These are phyloP conservation scores for Sussaba pulchella DNA, from an alignment of 2,888 invertebrate genomes.

Conservation along the genomic window DNA sequence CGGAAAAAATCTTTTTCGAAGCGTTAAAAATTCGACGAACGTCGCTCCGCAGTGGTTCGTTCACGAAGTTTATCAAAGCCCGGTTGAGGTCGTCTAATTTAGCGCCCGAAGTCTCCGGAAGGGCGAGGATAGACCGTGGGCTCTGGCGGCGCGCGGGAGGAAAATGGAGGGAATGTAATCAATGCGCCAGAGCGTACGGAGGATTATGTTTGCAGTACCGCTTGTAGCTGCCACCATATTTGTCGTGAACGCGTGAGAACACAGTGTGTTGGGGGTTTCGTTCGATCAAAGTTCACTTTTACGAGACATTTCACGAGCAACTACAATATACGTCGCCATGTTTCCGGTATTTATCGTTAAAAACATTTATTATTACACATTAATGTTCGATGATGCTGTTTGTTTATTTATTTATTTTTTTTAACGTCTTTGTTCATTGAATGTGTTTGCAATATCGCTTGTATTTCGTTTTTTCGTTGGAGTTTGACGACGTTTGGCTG, in stretches of 20 bases:
- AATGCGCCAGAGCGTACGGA: conserved; percentile 29
- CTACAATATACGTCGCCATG: conserved; percentile 6
- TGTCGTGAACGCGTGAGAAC: conserved; percentile 27
- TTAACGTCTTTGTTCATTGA: conserved; percentile 12
- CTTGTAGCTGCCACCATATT: conserved; percentile 32
- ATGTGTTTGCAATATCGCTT: not conserved
- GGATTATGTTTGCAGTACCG: conserved; percentile 36
- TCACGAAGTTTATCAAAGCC: too few relatives aligned
- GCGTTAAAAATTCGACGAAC: too few relatives aligned
- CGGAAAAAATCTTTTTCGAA: too few relatives aligned
- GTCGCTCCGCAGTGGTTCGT: too few relatives aligned
- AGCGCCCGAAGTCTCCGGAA: conserved; percentile 24
- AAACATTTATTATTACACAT: not conserved
- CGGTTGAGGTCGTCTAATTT: too few relatives aligned
- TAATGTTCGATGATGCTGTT: conserved; percentile 16
- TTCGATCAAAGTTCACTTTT: conserved; percentile 17
- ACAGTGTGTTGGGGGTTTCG: conserved; percentile 31
- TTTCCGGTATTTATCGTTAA: conserved; percentile 24
- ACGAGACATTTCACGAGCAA: not conserved
- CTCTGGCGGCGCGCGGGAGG: conserved; percentile 35
- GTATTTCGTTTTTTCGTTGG: not conserved
- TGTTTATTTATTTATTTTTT: conserved; percentile 7
- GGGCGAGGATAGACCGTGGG: not conserved
- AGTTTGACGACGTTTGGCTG: not conserved
- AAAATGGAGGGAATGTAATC: conserved; percentile 57